Conservation (phyloP, 2,888 invertebrate species). For the Merodon equestris region DNA sequence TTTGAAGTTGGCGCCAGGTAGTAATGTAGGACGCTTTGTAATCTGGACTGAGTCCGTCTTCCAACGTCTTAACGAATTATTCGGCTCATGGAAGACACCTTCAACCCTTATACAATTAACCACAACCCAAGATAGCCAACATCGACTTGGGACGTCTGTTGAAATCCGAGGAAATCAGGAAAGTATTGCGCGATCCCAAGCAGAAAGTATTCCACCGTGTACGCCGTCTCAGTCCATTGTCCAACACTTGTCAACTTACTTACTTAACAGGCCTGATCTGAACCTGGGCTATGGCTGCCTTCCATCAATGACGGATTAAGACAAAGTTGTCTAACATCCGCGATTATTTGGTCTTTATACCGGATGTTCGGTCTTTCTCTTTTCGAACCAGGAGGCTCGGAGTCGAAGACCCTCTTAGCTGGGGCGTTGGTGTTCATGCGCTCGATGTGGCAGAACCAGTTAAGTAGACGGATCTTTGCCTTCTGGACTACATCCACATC, state of each 20-base stretch:
- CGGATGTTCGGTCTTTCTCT: no score
- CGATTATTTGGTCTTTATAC: no score
- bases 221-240: slow-evolving; percentile 97
- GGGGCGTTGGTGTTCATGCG: no score
- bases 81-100: slow-evolving; percentile 94
- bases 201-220: slow-evolving; percentile 88
- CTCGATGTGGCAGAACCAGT: no score
- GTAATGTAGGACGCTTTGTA: slow-evolving; percentile 98
- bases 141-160: slow-evolving; percentile 95
- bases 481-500: no score
- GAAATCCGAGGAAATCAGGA: slow-evolving; percentile 97
- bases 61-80: slow-evolving; percentile 92
- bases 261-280: no score
- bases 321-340: no score
- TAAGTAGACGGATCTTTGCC: no score
- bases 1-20: slow-evolving; percentile 96
- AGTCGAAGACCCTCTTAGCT: no score
- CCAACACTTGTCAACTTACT: slow-evolving; percentile 92
- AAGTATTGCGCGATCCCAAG: slow-evolving; percentile 91
- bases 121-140: slow-evolving; percentile 98
- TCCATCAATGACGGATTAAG: no score
- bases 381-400: no score
- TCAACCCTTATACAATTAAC: slow-evolving; percentile 94
- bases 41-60: slow-evolving; percentile 99
- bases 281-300: no score